These are phyloP conservation scores for Plutella xylostella DNA, from an alignment of 2,888 invertebrate genomes.

Conservation along the genomic window DNA sequence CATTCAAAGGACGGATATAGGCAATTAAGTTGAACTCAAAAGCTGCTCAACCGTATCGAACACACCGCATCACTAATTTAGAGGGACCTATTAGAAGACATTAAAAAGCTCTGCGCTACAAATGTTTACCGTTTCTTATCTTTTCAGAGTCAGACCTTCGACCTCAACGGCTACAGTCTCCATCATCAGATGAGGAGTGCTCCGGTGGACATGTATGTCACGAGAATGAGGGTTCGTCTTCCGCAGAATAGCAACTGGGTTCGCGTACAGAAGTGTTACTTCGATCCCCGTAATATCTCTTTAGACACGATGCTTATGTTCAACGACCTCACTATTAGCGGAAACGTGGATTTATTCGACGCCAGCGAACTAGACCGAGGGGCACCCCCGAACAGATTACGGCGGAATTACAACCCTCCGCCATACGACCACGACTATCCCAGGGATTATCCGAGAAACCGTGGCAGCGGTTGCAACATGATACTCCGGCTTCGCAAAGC, in stretches of 20 bases:
- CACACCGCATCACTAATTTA: too few species aligned
- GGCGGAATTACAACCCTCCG: constrained; percentile 49
- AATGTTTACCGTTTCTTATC: too few species aligned
- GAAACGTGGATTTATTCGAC: constrained; percentile 74
- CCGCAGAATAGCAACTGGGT: constrained; percentile 77
- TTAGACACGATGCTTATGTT: constrained; percentile 82
- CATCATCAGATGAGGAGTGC: constrained; percentile 73
- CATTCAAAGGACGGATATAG: too few species aligned
- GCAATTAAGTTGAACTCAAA: too few species aligned
- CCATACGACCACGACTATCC: constrained; percentile 32
- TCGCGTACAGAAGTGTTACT: constrained; percentile 80
- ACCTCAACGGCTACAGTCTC: constrained; percentile 73
- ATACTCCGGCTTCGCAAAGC: constrained; percentile 80
- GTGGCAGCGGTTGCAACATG: constrained; percentile 78
- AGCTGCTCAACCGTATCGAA: too few species aligned
- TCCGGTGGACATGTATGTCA: constrained; percentile 77
- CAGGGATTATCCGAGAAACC: constrained; percentile 36
- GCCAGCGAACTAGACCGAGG: constrained; percentile 49
- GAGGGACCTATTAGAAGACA: too few species aligned
- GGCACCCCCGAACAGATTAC: constrained; percentile 32
- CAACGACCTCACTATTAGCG: constrained; percentile 83
- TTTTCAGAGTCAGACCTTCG: constrained; percentile 60
- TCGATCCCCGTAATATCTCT: constrained; percentile 79
- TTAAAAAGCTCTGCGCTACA: too few species aligned
- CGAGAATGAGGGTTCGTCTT: constrained; percentile 75